Evolutionary conservation across 1,140 invertebrate species (phyloP).

Genomic region (Trachymyrmex septentrionalis): DNA sequence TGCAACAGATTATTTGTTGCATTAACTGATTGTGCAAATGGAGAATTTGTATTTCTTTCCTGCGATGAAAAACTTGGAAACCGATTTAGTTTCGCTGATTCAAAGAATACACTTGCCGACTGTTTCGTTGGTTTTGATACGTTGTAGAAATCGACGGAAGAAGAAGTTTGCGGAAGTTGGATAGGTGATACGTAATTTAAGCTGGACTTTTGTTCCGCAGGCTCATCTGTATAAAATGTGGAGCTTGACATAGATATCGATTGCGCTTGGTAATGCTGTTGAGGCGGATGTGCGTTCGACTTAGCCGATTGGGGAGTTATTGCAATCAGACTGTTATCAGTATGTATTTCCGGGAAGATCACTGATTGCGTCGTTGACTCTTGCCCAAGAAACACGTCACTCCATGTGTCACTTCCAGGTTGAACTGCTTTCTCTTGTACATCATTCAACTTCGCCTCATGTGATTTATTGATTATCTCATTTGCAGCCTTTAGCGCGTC

Average conservation of each 20-base stretch:
- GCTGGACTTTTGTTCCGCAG: constrained; percentile 53
- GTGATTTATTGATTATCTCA: neutral
- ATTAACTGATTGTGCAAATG: neutral
- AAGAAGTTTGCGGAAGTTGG: neutral
- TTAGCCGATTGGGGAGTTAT: constrained; percentile 10
- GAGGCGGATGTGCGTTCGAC: constrained; percentile 6
- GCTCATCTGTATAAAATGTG: constrained; percentile 24
- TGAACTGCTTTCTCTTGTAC: neutral
- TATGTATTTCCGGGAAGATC: neutral
- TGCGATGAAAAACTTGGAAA: constrained; percentile 24
- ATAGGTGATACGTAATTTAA: constrained; percentile 33
- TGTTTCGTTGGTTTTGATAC: neutral
- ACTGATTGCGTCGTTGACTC: constrained; percentile 1
- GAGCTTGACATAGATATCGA: neutral
- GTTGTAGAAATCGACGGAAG: neutral
- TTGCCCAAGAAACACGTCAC: constrained; percentile 16
- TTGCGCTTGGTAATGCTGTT: constrained; percentile 54
- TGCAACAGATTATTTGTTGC: constrained; percentile 6
- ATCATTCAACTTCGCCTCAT: neutral
- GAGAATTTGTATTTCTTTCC: constrained; percentile 11
- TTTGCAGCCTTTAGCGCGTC: constrained; percentile 2
- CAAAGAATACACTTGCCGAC: constrained; percentile 44
- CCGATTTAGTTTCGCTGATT: neutral
- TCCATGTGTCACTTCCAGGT: constrained; percentile 28
- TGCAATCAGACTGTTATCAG: neutral